These are phyloP conservation scores for Orchesella cincta DNA, from an alignment of 1,140 invertebrate species.

Conservation along the genomic window DNA sequence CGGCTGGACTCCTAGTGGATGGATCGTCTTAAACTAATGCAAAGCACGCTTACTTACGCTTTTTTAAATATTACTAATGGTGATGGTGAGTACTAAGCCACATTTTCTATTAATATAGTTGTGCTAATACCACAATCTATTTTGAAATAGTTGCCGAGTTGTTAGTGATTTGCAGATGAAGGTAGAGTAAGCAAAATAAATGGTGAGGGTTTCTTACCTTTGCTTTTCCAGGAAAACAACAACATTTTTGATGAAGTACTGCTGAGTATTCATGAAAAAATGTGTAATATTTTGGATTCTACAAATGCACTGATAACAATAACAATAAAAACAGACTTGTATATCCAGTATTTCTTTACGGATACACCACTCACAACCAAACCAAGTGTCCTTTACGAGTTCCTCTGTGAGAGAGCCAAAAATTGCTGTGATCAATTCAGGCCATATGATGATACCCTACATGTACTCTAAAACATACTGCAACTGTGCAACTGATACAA, in stretches of 20 bases:
- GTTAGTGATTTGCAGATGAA: no score
- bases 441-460: constrained; percentile 7
- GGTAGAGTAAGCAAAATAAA: background rate
- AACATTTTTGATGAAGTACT: background rate
- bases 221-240: constrained; percentile 17
- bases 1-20: no score
- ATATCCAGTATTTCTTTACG: no score
- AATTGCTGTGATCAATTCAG: constrained; percentile 3
- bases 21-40: no score
- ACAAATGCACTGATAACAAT: background rate
- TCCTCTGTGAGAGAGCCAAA: background rate
- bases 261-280: background rate
- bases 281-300: background rate
- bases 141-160: background rate
- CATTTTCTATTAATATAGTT: background rate
- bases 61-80: no score
- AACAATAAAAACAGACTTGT: no score
- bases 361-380: no score
- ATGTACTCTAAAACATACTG: background rate
- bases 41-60: no score
- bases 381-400: background rate
- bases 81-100: background rate
- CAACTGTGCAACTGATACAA: background rate
- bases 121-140: background rate
- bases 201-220: background rate